Percentiles rank a stretch among this genome's conserved stretches.
Evolutionary conservation across 1,140 invertebrate species (phyloP).

Genomic region (Babylonia areolata): DNA sequence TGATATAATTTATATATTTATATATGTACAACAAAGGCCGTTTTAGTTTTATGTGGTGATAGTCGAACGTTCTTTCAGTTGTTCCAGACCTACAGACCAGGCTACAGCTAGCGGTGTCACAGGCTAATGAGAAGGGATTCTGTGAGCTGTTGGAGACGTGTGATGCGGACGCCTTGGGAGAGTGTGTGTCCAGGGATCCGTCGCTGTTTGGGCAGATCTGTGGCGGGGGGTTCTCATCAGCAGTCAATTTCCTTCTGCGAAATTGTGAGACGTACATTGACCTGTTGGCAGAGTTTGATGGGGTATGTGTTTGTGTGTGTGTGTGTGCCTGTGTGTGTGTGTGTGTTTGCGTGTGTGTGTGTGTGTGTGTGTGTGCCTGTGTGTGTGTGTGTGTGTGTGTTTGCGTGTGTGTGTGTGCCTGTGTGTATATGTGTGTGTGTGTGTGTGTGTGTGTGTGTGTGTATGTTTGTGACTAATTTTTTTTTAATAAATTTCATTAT

Average conservation of each 20-base stretch:
- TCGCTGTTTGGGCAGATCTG: not conserved
- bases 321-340: not conserved
- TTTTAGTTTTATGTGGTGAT: not conserved
- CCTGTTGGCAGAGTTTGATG: not conserved
- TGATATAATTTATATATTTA: not conserved
- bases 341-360: not conserved
- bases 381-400: not conserved
- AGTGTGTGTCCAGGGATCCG: not conserved
- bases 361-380: not conserved
- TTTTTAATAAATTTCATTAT: not conserved
- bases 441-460: constrained; percentile 15
- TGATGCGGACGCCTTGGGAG: not conserved
- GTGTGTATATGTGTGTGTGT: not conserved
- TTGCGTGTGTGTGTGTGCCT: not conserved
- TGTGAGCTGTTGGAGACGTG: not conserved
- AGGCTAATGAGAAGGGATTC: not conserved
- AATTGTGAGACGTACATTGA: not conserved
- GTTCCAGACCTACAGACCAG: not conserved
- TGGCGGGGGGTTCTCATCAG: not conserved
- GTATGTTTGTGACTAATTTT: not conserved
- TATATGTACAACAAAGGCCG: not conserved
- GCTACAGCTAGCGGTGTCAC: not conserved
- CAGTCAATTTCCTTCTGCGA: not conserved
- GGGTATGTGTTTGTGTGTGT: not conserved
- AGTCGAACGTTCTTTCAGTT: not conserved